phyloP scores from a whole-genome alignment of 2,888 invertebrate species.

The Ophraella communa region DNA sequence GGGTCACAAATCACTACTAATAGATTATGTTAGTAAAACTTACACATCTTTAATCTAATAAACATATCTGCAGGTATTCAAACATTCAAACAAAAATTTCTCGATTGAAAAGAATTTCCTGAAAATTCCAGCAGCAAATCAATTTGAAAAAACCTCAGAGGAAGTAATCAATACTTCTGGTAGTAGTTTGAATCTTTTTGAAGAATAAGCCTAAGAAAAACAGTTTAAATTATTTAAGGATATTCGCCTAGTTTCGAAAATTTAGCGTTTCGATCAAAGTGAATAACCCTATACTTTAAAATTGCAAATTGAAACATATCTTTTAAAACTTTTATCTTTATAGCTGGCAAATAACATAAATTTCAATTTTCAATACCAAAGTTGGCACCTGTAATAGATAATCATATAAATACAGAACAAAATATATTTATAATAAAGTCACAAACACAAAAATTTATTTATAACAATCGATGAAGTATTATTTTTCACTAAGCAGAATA shows the following conservation, averaged over 20 bases:
- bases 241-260: neutral
- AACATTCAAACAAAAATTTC: too few relatives aligned
- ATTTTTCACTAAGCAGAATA: too few relatives aligned
- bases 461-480: neutral
- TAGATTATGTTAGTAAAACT: too few relatives aligned
- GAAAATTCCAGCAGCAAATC: too few relatives aligned
- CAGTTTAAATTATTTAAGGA: neutral
- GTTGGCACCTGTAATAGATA: neutral
- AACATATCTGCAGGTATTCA: too few relatives aligned
- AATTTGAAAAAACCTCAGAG: too few relatives aligned
- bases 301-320: neutral
- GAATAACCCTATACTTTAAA: neutral
- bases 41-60: too few relatives aligned
- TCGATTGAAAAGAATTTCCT: too few relatives aligned
- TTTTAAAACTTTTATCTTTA: neutral
- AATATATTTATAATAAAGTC: neutral
- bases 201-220: neutral
- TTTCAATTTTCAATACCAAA: neutral
- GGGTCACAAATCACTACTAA: too few relatives aligned
- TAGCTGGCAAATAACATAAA: neutral
- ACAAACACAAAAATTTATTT: neutral
- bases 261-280: neutral
- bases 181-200: too few relatives aligned
- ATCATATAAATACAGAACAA: slow-evolving; percentile 14
- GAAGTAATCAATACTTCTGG: too few relatives aligned